Evolutionary conservation across 2,113 vertebrate species (phyloP).

Genomic region (human): DNA sequence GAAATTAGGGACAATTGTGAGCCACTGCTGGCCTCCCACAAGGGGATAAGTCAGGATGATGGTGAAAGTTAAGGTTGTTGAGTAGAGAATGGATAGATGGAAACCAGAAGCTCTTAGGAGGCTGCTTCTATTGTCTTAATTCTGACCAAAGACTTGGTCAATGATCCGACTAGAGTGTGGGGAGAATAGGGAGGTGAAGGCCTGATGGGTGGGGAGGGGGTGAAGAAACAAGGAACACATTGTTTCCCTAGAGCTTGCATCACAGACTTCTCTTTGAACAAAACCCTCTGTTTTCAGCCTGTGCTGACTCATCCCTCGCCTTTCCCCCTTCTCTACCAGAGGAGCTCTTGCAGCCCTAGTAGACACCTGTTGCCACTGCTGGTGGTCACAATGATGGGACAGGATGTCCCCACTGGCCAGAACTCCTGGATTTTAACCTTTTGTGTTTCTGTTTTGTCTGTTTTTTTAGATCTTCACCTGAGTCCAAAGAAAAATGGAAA

Average conservation of each 20-base stretch:
- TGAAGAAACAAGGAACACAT: constrained; percentile 64
- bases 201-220: constrained; percentile 41
- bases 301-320: constrained; percentile 49
- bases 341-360: not conserved
- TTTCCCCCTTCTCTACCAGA: not conserved
- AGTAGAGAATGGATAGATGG: not conserved
- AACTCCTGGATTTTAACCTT: not conserved
- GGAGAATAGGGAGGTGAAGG: constrained; percentile 38
- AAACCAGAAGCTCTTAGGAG: constrained; percentile 19
- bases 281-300: constrained; percentile 73
- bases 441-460: not conserved
- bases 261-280: constrained; percentile 66
- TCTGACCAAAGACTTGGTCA: constrained; percentile 62
- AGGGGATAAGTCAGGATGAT: not conserved
- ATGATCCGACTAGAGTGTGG: constrained; percentile 43
- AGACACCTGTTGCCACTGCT: not conserved
- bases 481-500: constrained; percentile 30
- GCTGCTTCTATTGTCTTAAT: not conserved
- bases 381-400: not conserved
- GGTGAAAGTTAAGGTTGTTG: not conserved
- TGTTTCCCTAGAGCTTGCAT: constrained; percentile 72
- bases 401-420: not conserved
- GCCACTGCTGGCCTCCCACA: not conserved
- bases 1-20: not conserved
- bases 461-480: not conserved